Conservation (phyloP, 2,113 vertebrate genomes). For the Calonectris borealis region DNA sequence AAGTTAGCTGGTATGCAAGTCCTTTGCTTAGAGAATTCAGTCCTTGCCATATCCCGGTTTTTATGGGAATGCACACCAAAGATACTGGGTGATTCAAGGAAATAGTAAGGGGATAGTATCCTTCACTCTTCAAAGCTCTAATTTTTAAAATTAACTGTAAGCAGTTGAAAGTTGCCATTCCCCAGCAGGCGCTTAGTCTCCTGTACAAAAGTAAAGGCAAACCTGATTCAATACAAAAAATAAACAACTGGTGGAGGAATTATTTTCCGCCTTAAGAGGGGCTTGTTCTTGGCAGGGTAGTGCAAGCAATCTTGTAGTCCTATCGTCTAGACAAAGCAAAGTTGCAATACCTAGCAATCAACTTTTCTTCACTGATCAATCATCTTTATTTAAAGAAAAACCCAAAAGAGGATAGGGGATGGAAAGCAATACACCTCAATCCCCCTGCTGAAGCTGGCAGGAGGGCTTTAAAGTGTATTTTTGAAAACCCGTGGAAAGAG, state of each 20-base stretch:
- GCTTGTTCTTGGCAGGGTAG: background rate
- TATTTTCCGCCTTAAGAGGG: background rate
- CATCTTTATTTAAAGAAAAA: background rate
- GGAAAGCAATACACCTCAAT: background rate
- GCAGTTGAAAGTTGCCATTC: background rate
- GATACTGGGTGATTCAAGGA: background rate
- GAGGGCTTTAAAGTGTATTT: background rate
- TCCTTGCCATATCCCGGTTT: background rate
- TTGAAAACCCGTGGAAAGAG: background rate
- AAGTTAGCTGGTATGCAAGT: background rate
- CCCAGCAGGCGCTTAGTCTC: background rate
- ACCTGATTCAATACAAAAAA: background rate
- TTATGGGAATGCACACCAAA: background rate
- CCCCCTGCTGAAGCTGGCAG: background rate
- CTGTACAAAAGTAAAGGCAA: background rate
- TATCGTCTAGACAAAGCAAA: background rate
- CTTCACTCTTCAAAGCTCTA: background rate
- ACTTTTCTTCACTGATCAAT: background rate
- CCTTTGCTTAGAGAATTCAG: background rate
- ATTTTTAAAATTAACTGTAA: background rate
- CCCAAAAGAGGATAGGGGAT: background rate
- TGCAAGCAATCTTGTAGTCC: rapidly evolving
- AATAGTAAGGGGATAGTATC: background rate
- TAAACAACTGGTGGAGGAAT: background rate
- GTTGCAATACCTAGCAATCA: background rate